phyloP scores from a whole-genome alignment of 1,140 invertebrate genomes.

The Meloidogyne chitwoodi region DNA sequence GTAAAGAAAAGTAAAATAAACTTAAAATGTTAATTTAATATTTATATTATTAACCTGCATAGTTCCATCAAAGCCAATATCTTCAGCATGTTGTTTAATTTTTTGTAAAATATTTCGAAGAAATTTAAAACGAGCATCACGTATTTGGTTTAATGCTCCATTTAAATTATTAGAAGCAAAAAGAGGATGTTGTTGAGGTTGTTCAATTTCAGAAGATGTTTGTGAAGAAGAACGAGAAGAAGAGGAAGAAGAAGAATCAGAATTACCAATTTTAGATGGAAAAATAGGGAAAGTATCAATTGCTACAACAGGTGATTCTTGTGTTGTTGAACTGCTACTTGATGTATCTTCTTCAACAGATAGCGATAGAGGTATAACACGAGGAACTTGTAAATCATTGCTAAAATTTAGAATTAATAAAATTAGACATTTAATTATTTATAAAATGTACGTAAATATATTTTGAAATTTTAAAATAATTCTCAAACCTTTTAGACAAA shows the following conservation, averaged over 20 bases:
- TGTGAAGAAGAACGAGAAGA: slow-evolving; percentile 4
- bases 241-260: not conserved
- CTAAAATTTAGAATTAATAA: not conserved
- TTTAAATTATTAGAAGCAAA: not conserved
- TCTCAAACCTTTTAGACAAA: slow-evolving; percentile 9
- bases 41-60: slow-evolving; percentile 45
- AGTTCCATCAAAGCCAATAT: slow-evolving; percentile 54
- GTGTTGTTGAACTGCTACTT: not conserved
- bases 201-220: slow-evolving; percentile 3
- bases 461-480: no score
- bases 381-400: not conserved
- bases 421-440: not conserved
- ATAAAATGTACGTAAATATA: not conserved
- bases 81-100: slow-evolving; percentile 56
- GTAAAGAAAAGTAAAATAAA: no score
- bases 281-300: slow-evolving; percentile 22
- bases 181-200: not conserved
- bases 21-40: no score
- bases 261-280: not conserved
- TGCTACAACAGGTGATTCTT: slow-evolving; percentile 11
- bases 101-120: slow-evolving; percentile 44
- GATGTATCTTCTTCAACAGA: not conserved
- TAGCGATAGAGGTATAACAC: not conserved
- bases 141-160: not conserved
- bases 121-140: slow-evolving; percentile 50